These are phyloP conservation scores for Drosophila lini DNA, from an alignment of 1,140 invertebrate species.

Conservation along the genomic window DNA sequence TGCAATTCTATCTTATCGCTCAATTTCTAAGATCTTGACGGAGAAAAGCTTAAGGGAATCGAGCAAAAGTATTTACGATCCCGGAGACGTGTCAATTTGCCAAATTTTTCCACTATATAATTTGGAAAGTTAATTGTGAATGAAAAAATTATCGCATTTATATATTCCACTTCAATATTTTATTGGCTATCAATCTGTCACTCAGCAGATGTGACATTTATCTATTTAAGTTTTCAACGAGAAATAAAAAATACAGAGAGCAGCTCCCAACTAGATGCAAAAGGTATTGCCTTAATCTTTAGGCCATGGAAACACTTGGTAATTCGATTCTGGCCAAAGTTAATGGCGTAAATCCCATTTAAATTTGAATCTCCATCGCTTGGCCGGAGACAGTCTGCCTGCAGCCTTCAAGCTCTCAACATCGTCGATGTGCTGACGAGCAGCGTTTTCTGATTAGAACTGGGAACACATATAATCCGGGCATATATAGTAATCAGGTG, in stretches of 20 bases:
- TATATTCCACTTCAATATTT: neutral
- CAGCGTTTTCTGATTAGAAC: conserved; percentile 44
- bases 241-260: neutral
- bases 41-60: conserved; percentile 2
- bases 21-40: conserved; percentile 9
- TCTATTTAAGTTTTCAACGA: neutral
- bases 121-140: neutral
- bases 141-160: neutral
- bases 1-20: conserved; percentile 40
- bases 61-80: conserved; percentile 17
- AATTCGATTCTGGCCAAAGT: conserved; percentile 9
- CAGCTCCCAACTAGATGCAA: neutral
- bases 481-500: conserved; percentile 43
- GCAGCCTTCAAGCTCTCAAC: conserved; percentile 58
- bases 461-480: conserved; percentile 26
- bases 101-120: conserved; percentile 10
- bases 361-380: conserved; percentile 29
- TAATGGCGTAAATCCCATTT: conserved; percentile 36
- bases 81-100: neutral
- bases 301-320: conserved; percentile 2
- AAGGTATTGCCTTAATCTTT: neutral
- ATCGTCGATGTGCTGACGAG: conserved; percentile 27
- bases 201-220: neutral
- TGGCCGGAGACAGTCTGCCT: conserved; percentile 35
- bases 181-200: conserved; percentile 2